Base-by-base conservation (phyloP, 2,797 vertebrate species). In the Alauda arvensis region DNA sequence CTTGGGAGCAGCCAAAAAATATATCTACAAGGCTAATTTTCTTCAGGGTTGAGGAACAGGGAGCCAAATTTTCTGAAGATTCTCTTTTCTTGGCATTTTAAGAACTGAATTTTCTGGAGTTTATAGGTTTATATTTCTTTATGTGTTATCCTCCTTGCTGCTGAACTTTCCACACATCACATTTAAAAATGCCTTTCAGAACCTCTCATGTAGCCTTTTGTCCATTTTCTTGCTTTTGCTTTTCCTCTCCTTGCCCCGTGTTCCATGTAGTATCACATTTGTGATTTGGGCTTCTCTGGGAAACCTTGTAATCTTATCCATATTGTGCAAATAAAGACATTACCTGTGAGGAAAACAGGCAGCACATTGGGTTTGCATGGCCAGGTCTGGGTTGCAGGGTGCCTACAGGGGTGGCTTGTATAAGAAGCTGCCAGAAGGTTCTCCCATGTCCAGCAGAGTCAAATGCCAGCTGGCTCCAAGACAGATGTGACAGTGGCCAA, bases 401-500 rank as follows among this genome's bases (percentile, higher is more conserved):
- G 39, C 14, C 25, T 34, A 14, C 24, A 69, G 12, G 18, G 5
- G 20, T 45, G 51, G 21, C 29, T 57, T 57, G 77, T 2, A 3
- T 45, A 51, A 63, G 57, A 51, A 34, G 12, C 18, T 69, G 10
- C 29, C 49, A 57, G 29, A 39, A 69, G 10, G 12, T 63, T 69
- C 45, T 49, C 13, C 29, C 29, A 46, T 14, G 29, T 18, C 43
- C 57, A 46, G 33, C 29, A 57, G 25, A 63, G 51, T 5, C 45
- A 63, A 19, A 19, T 17, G 8, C 18, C 63, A 62, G 43, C 12
- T 7, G 6, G 12, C 56, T 45, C 18, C 37, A 45, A 43, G 42
- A 68, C 1, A 0, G 1, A 4, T 10, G 13, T 17, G 11, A 12
- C 7, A 9, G 19, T 29, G 49, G 12, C 37, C 48, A 61, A 49